Evolutionary conservation across 2,797 vertebrate species (phyloP), one percentile per base, ranked within the genome.

Genomic region (Melanotaenia maccullochi): DNA sequence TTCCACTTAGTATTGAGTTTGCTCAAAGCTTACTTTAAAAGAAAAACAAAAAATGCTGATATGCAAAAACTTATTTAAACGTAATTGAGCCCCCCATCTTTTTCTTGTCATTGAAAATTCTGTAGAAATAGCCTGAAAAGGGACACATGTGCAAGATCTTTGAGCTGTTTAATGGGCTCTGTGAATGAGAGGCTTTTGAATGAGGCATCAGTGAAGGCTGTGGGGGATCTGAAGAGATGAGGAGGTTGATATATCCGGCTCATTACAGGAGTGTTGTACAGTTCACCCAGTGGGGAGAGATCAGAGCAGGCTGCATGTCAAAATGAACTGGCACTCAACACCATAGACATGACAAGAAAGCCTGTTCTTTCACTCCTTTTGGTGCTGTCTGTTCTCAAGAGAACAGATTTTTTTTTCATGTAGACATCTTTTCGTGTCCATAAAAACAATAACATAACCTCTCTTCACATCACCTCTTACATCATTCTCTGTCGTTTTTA

Each of bases 251-350:
- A 81, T 76, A 69, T 64, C 52, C 16, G 33, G 47, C 76, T 85
- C 68, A 78, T 87, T 84, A 76, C 49, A 69, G 71, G 28, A 40
- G 65, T 28, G 5, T 55, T 40, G 61, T 60, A 38, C 55, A 52
- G 38, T 79, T 80, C 85, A 56, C 68, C 81, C 71, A 32, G 72
- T 7, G 49, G 90, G 80, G 65, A 73, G 65, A 42, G 78, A 85
- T 85, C 75, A 75, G 72, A 86, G 74, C 55, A 20, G 64, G 18
- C 65, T 62, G 71, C 70, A 81, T 82, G 73, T 84, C 81, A 88
- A 81, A 74, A 22, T 52, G 56, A 56, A 38, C 38, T 72, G 65
- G 13, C 14, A 66, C 51, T 62, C 51, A 54, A 70, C 75, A 65
- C 12, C 66, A 60, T 35, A 79, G 60, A 79, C 70, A 83, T 61